Evolutionary conservation across 2,797 vertebrate genomes (phyloP), one percentile per base, ranked within the genome.

Genomic region (Astyanax mexicanus): DNA sequence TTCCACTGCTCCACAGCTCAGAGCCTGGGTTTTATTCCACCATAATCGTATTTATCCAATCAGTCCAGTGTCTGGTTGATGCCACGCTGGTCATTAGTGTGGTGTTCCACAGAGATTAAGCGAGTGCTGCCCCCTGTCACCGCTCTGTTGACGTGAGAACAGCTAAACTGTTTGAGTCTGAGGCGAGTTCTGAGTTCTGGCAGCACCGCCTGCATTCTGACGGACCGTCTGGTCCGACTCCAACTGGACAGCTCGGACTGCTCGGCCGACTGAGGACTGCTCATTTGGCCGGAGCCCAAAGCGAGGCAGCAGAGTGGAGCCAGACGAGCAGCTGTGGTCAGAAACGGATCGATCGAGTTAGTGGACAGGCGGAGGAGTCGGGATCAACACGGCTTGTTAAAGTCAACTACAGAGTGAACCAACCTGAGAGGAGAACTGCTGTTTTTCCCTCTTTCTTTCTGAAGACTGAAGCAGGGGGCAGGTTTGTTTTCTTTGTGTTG

Each of bases 221-320:
- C 49, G 69, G 51, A 66, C 13, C 32, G 71, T 19, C 19, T 78
- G 69, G 76, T 51, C 11, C 3, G 49, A 40, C 37, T 72, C 69
- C 69, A 78, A 52, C 58, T 54, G 76, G 45, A 66, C 23, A 40
- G 72, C 64, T 72, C 69, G 67, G 61, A 57, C 45, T 69, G 29
- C 12, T 38, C n/a, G 49, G 60, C 44, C 15, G 2, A 15, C 47
- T 11, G 37, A 42, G 52, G 49, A 64, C 29, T 37, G 38, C 45
- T 73, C 2, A 67, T 54, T 78, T 78, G 70, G 76, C 67, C 15
- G 21, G 42, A 67, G 44, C 47, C 76, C 69, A 60, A 67, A 72
- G 13, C 54, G 60, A 68, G 61, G 64, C 12, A 19, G 67, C 61
- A 37, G 64, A 69, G 62, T 61, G 64, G 61, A 54, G 21, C 21